These are phyloP conservation scores for Peribatodes rhomboidaria DNA, from an alignment of 2,888 invertebrate species.

Conservation along the genomic window DNA sequence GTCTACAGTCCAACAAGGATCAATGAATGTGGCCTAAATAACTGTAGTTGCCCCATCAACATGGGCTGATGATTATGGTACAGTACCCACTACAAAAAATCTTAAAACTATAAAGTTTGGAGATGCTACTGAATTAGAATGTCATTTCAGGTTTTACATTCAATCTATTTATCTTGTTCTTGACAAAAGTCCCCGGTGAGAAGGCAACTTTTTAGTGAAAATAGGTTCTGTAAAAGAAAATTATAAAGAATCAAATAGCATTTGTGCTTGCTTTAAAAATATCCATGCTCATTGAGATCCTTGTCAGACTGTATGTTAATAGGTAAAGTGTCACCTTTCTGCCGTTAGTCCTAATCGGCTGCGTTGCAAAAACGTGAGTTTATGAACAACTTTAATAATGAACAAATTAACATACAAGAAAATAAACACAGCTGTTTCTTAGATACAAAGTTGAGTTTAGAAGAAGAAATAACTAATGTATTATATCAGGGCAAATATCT, in stretches of 20 bases:
- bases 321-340: constrained; percentile 77
- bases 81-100: too few relatives aligned
- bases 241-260: background rate
- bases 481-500: background rate
- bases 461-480: background rate
- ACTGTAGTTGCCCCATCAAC: background rate
- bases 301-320: constrained; percentile 40
- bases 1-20: constrained; percentile 33
- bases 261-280: background rate
- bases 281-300: constrained; percentile 9
- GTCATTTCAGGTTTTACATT: too few relatives aligned
- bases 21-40: constrained; percentile 1
- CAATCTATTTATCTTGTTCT: background rate
- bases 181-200: background rate
- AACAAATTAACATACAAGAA: constrained; percentile 28
- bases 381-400: constrained; percentile 45
- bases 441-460: background rate
- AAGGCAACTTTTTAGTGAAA: background rate
- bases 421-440: constrained; percentile 29
- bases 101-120: too few relatives aligned
- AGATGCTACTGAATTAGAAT: too few relatives aligned
- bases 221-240: background rate
- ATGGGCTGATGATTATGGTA: background rate
- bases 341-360: constrained; percentile 84
- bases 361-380: constrained; percentile 75